Conservation (phyloP, 2,888 invertebrate genomes). For the Lasius fuliginosus region DNA sequence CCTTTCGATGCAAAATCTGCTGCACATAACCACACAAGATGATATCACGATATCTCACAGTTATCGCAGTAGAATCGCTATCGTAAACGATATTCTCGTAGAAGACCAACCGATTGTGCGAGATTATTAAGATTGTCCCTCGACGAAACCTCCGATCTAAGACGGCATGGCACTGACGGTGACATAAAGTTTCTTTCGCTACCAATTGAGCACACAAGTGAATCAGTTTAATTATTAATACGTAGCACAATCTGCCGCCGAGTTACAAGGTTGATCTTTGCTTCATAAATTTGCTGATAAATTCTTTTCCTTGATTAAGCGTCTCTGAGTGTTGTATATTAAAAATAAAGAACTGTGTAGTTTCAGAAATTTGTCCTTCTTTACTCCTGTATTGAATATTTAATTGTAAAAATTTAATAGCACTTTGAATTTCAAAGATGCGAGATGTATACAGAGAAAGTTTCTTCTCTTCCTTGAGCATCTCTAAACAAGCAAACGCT, state of each 20-base stretch:
- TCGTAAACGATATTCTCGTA: conserved; percentile 25
- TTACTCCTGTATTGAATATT: background rate
- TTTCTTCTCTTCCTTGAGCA: background rate
- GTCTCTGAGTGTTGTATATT: background rate
- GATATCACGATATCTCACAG: background rate
- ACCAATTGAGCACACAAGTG: conserved; percentile 31
- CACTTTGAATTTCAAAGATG: background rate
- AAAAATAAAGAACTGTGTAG: background rate
- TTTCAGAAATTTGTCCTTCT: background rate
- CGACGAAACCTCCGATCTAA: conserved; percentile 70
- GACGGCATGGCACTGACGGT: conserved; percentile 68
- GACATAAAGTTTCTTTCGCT: conserved; percentile 54
- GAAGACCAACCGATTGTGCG: conserved; percentile 72
- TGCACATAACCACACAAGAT: background rate
- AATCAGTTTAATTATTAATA: background rate
- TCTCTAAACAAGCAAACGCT: background rate
- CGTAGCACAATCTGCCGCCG: background rate
- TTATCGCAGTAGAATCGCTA: background rate
- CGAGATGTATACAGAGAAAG: background rate
- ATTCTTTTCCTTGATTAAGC: background rate
- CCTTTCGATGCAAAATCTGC: background rate
- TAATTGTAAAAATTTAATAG: background rate
- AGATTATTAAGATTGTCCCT: conserved; percentile 75
- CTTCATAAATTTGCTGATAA: background rate
- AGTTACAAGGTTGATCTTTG: background rate